Conservation (phyloP, 2,797 vertebrate genomes). For the Octomys mimax region DNA sequence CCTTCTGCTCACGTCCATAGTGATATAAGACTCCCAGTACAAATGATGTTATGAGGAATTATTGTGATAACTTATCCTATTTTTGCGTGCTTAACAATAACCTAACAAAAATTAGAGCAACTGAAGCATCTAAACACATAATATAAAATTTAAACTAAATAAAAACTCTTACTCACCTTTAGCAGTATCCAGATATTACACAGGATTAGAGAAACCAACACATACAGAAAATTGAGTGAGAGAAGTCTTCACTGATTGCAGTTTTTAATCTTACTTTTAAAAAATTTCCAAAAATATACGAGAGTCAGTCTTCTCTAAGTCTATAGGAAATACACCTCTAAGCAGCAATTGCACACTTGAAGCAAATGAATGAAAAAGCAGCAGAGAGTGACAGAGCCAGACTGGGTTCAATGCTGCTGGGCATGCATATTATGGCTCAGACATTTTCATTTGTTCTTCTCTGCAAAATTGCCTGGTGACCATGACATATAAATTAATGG, state of each 20-base stretch:
- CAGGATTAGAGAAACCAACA: not conserved
- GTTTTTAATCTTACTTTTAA: not conserved
- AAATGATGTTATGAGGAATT: not conserved
- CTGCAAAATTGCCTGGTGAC: not conserved
- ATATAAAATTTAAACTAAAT: not conserved
- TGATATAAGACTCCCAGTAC: too few relatives aligned
- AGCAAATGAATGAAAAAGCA: not conserved
- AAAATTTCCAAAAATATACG: not conserved
- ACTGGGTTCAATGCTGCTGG: not conserved
- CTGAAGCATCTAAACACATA: not conserved
- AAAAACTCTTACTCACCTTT: not conserved
- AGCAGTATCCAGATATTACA: not conserved
- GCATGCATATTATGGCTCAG: accelerated
- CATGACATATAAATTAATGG: not conserved
- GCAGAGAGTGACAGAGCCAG: not conserved
- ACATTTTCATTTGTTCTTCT: not conserved
- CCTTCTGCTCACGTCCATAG: not conserved
- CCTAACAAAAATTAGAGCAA: not conserved
- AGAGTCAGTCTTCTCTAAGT: not conserved
- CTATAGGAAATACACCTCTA: not conserved
- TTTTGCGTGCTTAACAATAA: not conserved
- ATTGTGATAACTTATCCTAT: not conserved
- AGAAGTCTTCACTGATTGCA: not conserved
- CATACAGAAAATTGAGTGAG: not conserved
- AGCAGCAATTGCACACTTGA: not conserved